A percentile compares a stretch with the other conserved stretches of the same genome.
Conservation (phyloP, 2,888 invertebrate species). For the Elmis aenea region DNA sequence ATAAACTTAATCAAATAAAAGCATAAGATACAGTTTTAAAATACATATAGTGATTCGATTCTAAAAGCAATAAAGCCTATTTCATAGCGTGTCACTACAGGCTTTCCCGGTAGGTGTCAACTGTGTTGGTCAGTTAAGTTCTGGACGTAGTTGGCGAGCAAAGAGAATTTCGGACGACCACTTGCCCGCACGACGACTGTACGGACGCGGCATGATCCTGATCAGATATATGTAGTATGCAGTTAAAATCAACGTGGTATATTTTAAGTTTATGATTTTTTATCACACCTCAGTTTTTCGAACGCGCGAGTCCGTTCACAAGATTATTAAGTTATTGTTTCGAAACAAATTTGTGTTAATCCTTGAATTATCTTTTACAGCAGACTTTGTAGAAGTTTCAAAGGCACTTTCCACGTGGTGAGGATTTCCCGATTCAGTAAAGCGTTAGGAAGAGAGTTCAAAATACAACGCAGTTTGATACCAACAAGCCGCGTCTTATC, state of each 20-base stretch:
- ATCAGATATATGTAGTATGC: slow-evolving; percentile 43
- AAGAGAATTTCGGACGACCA: slow-evolving; percentile 13
- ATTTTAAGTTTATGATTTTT: slow-evolving; percentile 42
- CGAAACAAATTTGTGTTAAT: too few species aligned
- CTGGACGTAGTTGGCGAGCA: slow-evolving; percentile 9
- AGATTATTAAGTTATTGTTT: slow-evolving; percentile 14
- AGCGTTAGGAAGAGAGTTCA: too few species aligned
- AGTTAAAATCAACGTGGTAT: slow-evolving; percentile 43
- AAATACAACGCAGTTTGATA: too few species aligned
- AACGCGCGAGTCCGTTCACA: slow-evolving; percentile 8
- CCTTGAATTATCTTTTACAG: too few species aligned
- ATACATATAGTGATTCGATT: slow-evolving; percentile 41
- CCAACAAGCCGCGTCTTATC: too few species aligned
- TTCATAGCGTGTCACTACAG: slow-evolving; percentile 47
- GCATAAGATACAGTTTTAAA: slow-evolving; percentile 34
- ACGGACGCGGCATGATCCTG: slow-evolving; percentile 40
- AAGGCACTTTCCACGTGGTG: too few species aligned
- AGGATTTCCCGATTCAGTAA: too few species aligned
- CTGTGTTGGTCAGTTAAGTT: slow-evolving; percentile 26
- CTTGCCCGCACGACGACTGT: slow-evolving; percentile 26
- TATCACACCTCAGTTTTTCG: slow-evolving; percentile 41
- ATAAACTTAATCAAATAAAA: slow-evolving; percentile 35
- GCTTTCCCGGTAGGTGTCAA: slow-evolving; percentile 46
- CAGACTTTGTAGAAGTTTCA: too few species aligned
- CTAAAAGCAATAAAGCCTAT: slow-evolving; percentile 45